Percentiles rank a stretch among this genome's conserved stretches.
These are phyloP conservation scores for Drosophila koepferae DNA, from an alignment of 2,888 invertebrate species.

Conservation along the genomic window DNA sequence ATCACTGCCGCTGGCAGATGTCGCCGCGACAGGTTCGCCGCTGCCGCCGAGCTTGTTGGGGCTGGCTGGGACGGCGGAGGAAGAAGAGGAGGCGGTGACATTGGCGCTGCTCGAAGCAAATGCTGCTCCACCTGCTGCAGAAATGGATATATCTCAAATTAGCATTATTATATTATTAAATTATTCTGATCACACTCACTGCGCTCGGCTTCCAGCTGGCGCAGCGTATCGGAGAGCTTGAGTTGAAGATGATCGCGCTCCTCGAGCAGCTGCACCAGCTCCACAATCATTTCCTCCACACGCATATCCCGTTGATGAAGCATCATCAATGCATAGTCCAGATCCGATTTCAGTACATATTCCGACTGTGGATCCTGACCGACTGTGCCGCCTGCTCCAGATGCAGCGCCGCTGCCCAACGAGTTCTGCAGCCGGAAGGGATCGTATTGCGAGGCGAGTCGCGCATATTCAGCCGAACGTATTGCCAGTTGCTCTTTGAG, in stretches of 20 bases:
- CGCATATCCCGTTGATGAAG: conserved; percentile 94
- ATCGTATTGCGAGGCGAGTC: conserved; percentile 85
- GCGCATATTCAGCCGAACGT: conserved; percentile 87
- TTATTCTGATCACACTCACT: conserved; percentile 15
- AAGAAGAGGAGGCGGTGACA: conserved; percentile 8
- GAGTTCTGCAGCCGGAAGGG: conserved; percentile 83
- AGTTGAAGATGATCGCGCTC: conserved; percentile 94
- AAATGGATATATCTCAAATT: background rate
- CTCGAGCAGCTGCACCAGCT: conserved; percentile 92
- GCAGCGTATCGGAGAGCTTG: conserved; percentile 91
- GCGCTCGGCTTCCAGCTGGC: conserved; percentile 89
- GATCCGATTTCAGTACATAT: conserved; percentile 87
- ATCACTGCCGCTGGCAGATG: conserved; percentile 66
- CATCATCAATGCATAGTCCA: conserved; percentile 93
- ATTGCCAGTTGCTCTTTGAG: conserved; percentile 89
- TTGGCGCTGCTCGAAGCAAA: conserved; percentile 4
- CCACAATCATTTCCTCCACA: conserved; percentile 94
- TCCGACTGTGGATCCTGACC: conserved; percentile 46
- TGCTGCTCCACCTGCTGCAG: conserved; percentile 23
- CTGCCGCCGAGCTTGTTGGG: conserved; percentile 47
- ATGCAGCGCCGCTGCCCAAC: conserved; percentile 35
- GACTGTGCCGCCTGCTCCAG: conserved; percentile 2
- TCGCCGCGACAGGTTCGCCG: conserved; percentile 34
- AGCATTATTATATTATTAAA: background rate
- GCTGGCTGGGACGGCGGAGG: conserved; percentile 27